Evolutionary conservation across 2,888 invertebrate genomes (phyloP), one percentile per base, ranked within the genome.

Genomic region (Blastobasis adustella): DNA sequence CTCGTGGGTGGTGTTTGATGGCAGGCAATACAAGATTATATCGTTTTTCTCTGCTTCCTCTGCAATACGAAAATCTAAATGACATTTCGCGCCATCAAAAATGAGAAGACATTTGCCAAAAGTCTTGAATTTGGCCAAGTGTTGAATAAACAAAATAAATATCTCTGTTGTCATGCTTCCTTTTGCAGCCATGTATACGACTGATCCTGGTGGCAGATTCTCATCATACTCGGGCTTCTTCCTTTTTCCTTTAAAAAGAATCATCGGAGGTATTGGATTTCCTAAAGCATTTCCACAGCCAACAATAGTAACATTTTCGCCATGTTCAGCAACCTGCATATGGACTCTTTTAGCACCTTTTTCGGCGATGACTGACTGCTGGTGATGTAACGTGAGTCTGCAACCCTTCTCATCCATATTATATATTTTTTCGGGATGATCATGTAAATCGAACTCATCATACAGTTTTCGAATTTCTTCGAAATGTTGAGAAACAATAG

Each of bases 401-500:
- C 60, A 62, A 2, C 59, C 60, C 53, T 63, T 63, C 51, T 62
- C 60, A 55, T 59, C 61, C 58, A 62, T 61, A 40, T 62, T 62
- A 49, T 60, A 63, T 5, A 58, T 58, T 41, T 37, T 57, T 10
- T 61, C 60, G 4, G 61, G 62, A 45, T 56, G 54, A 58, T 40
- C 10, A 9, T 47, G 38, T 8, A 58, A 37, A 42, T 58, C 47
- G 1, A 54, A 23, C 51, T 58, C 51, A 46, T 58, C 57, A 38
- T 58, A 56, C 5, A 59, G 7, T 23, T 55, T 53, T 41, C 48
- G 52, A 39, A 59, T 10, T 50, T 38, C 57, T 50, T 54, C 8
- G 23, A 62, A 64, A 10, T 64, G 58, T 10, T 63, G 54, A 45
- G 57, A 49, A 7, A 62, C 61, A 38, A 61, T 60, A 52, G 54